Base-by-base conservation (phyloP, 2,888 invertebrate species). In the Brachycybe producta region DNA sequence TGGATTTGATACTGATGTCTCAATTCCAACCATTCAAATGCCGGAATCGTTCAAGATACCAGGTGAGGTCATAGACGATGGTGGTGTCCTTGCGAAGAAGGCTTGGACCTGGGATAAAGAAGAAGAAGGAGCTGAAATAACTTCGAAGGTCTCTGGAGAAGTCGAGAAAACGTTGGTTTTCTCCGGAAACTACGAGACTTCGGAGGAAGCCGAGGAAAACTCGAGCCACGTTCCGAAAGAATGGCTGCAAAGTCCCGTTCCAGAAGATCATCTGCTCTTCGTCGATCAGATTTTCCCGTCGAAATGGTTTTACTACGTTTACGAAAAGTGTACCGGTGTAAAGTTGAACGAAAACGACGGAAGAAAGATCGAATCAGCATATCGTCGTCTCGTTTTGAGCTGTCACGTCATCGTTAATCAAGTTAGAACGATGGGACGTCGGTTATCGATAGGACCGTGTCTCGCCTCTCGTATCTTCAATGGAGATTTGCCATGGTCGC, bases 401-500 rank as follows among this genome's bases (percentile, higher is more conserved):
- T 65, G 65, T 50, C 62, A 60, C 49, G 61, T 61, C 15, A 61
- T 62, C 28, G 49, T 58, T 24, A 53, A 58, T 39, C 48, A 46
- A 38, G 24, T 57, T 15, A 52, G 50, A 54, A 53, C 15, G 27
- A 30, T 19, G 23, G 39, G 35, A 17, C 8, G 57, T 63, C 43
- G 34, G 7, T 8, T n/a, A 5, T 34, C 32, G 19, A 21, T 52
- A 5, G 36, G 24, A 5, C 52, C 52, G 13, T 38, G 30, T 23
- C 44, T 42, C 11, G 39, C 44, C 41, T 62, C 64, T 57, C 65
- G 63, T 51, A 59, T 61, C 32, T 67, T 64, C 56, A 59, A 56
- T 47, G 66, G 65, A 5, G 64, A 65, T 47, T 58, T 67, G 27
- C 63, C 65, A 0, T 64, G 65, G 62, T 66, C 65, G 41, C 61